phyloP scores from a whole-genome alignment of 1,140 invertebrate species.

The Bombus sylvicola region DNA sequence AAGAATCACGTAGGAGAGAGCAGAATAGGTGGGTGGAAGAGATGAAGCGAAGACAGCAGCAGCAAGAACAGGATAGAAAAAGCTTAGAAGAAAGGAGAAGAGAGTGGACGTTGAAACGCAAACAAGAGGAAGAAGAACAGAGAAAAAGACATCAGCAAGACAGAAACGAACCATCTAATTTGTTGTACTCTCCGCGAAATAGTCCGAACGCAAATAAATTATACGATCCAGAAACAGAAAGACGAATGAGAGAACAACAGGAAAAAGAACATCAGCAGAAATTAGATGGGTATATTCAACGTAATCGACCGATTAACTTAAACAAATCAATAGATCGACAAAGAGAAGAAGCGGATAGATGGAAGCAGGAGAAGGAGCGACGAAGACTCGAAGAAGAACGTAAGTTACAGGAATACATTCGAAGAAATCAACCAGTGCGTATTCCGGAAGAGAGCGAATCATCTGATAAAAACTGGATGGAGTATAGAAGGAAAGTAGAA shows the following conservation, averaged over 20 bases:
- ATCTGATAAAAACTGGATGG: not conserved
- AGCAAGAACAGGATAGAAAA: constrained; percentile 24
- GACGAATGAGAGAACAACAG: constrained; percentile 22
- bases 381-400: constrained; percentile 53
- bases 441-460: constrained; percentile 26
- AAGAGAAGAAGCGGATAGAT: constrained; percentile 23
- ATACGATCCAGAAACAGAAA: constrained; percentile 12
- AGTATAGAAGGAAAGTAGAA: constrained; percentile 44
- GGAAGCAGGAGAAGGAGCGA: constrained; percentile 8
- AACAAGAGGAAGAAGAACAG: constrained; percentile 25
- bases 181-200: not conserved
- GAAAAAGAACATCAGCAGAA: constrained; percentile 49
- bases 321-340: not conserved
- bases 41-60: constrained; percentile 5
- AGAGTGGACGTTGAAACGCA: constrained; percentile 42
- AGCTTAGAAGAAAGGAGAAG: constrained; percentile 40
- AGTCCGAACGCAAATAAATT: constrained; percentile 5
- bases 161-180: constrained; percentile 17
- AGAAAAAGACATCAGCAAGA: constrained; percentile 21
- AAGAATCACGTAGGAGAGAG: constrained; percentile 5
- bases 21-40: not conserved
- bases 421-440: constrained; percentile 66
- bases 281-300: constrained; percentile 55
- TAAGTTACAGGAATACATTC: constrained; percentile 73
- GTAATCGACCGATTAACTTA: constrained; percentile 61